Evolutionary conservation across 2,888 invertebrate genomes (phyloP), one percentile per base, ranked within the genome.

Genomic region (Limnephilus auricula): DNA sequence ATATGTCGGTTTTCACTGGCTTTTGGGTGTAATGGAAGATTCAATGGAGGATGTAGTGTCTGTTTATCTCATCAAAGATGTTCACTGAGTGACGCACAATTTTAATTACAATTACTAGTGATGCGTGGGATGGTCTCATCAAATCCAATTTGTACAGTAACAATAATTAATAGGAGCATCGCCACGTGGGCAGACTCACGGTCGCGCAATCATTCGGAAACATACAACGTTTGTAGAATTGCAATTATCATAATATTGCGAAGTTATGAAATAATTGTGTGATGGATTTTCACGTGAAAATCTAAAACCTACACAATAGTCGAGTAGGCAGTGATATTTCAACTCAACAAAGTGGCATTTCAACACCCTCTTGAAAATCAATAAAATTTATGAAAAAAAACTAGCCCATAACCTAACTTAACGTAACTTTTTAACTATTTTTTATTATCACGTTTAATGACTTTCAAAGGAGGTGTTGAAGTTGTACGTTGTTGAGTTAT

Each of bases 41-140:
- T 65, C 25, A 65, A 65, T n/a, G n/a, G 25, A 65, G 65, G 25
- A 65, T n/a, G 25, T n/a, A 45, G 85, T 40, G 30, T 37, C 65
- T 87, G 32, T 31, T 87, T 65, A 87, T 50, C 50, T 31, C 65
- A 18, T 65, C 65, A 50, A 34, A 82, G 25, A 25, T 34, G 45
- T 15, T 40, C 45, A 30, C 37, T 45, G 30, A 30, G 85, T 87
- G 87, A 65, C 87, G 50, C 65, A 31, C 31, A 30, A 32, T 87
- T 50, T 65, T 87, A 87, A 87, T 87, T 50, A 87, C 87, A 87
- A 87, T 85, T 87, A 87, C 15, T 31, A 18, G 40, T 40, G 40
- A 34, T 34, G 87, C 87, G 87, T 87, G 87, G 87, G 87, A 50
- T 34, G 65, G 87, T 50, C 15, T 65, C 31, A 87, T 87, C 65